Conservation (phyloP, 2,113 vertebrate genomes). For the Dicaeum eximium region DNA sequence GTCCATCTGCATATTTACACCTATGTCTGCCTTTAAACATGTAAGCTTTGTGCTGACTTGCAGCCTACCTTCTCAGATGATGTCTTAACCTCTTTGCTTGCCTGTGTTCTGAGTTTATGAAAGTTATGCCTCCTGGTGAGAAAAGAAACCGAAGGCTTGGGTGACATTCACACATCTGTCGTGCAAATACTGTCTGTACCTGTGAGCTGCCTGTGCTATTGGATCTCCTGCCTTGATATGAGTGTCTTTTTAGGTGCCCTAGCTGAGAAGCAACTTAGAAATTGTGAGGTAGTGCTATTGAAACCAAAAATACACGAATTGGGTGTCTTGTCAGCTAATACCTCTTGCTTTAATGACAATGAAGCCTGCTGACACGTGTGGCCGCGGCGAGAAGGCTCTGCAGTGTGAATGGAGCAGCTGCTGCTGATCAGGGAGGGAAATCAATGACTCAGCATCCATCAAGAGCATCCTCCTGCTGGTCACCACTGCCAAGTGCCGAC, state of each 20-base stretch:
- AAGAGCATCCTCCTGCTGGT: slow-evolving; percentile 60
- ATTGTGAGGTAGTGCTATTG: neutral
- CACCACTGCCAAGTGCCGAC: slow-evolving; percentile 65
- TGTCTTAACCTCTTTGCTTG: neutral
- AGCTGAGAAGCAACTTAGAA: neutral
- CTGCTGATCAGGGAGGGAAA: slow-evolving; percentile 49
- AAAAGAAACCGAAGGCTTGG: neutral
- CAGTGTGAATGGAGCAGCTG: slow-evolving; percentile 55
- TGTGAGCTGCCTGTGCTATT: neutral
- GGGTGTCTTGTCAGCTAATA: slow-evolving; percentile 16
- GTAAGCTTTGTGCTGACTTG: neutral
- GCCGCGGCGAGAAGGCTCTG: neutral
- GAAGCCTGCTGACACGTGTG: slow-evolving; percentile 18
- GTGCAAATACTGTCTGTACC: neutral
- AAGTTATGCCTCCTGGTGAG: neutral
- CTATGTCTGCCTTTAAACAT: neutral
- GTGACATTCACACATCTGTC: neutral
- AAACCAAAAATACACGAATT: neutral
- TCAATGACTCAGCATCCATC: slow-evolving; percentile 67
- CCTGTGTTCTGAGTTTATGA: neutral
- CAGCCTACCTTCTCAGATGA: neutral
- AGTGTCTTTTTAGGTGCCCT: neutral
- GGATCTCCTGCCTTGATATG: neutral
- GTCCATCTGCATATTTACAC: neutral
- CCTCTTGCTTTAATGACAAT: neutral